These are phyloP conservation scores for Gorsachius goisagi DNA, from an alignment of 2,113 vertebrate species.

Conservation along the genomic window DNA sequence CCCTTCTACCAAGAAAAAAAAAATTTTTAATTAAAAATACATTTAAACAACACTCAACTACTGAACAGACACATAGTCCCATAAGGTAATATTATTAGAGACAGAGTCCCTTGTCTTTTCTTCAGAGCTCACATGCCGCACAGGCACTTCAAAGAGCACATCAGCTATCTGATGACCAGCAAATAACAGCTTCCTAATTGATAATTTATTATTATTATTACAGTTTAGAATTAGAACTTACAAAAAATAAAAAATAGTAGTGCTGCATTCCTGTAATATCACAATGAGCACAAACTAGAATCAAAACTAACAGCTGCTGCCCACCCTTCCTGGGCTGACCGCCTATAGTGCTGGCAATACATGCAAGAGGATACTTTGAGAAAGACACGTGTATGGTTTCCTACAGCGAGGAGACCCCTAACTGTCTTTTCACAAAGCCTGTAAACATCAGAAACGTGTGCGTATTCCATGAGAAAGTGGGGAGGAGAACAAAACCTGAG, in stretches of 20 bases:
- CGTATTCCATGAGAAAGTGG: background rate
- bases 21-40: background rate
- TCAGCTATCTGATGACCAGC: background rate
- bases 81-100: background rate
- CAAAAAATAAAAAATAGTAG: background rate
- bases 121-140: background rate
- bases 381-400: background rate
- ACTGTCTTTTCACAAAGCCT: background rate
- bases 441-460: background rate
- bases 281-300: background rate
- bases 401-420: background rate
- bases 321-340: background rate
- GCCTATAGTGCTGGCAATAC: background rate
- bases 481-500: background rate
- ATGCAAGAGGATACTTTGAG: background rate
- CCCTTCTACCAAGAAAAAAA: background rate
- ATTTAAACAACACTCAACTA: background rate
- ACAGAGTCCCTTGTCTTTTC: background rate
- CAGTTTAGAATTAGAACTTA: background rate
- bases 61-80: background rate
- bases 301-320: slow-evolving; percentile 14
- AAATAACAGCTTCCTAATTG: slow-evolving; percentile 2
- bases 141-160: background rate
- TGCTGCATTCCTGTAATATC: background rate
- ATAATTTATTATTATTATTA: slow-evolving; percentile 21